phyloP scores from a whole-genome alignment of 1,140 invertebrate genomes.

The Chlorops oryzae region DNA sequence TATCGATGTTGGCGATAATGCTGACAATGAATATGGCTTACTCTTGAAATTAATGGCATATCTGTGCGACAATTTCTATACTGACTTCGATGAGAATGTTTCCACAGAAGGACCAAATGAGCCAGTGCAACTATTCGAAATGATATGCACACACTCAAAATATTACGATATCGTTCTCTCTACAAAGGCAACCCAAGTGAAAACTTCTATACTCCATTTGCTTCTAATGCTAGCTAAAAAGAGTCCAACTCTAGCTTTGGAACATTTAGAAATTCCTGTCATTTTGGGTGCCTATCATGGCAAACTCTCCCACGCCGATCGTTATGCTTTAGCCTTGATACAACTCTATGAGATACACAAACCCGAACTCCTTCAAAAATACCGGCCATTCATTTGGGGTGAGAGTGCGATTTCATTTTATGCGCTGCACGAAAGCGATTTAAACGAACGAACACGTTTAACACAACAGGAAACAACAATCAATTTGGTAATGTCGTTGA shows the following conservation, averaged over 20 bases:
- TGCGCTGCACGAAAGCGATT: slow-evolving; percentile 55
- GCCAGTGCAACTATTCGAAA: slow-evolving; percentile 57
- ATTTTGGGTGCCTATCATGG: slow-evolving; percentile 67
- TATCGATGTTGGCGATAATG: slow-evolving; percentile 27
- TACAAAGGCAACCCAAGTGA: slow-evolving; percentile 49
- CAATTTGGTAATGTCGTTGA: slow-evolving; percentile 64
- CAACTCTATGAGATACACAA: slow-evolving; percentile 58
- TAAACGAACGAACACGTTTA: slow-evolving; percentile 51
- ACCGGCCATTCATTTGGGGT: slow-evolving; percentile 74
- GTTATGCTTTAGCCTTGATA: slow-evolving; percentile 57
- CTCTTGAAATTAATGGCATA: slow-evolving; percentile 54
- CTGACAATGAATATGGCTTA: slow-evolving; percentile 31
- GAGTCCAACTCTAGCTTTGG: slow-evolving; percentile 55
- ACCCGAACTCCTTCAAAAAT: slow-evolving; percentile 58
- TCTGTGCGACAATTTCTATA: slow-evolving; percentile 56
- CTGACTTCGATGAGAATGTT: slow-evolving; percentile 19
- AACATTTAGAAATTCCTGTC: slow-evolving; percentile 59
- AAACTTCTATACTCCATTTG: slow-evolving; percentile 56
- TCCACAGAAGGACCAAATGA: slow-evolving; percentile 9
- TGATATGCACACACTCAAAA: slow-evolving; percentile 68
- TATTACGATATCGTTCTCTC: slow-evolving; percentile 62
- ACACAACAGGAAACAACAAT: slow-evolving; percentile 62
- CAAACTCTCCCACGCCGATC: slow-evolving; percentile 58
- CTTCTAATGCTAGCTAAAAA: slow-evolving; percentile 55
- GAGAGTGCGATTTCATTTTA: slow-evolving; percentile 69